A percentile compares a stretch with the other conserved stretches of the same genome.
Evolutionary conservation across 2,797 vertebrate genomes (phyloP).

Genomic region (Fistularia tabacaria): DNA sequence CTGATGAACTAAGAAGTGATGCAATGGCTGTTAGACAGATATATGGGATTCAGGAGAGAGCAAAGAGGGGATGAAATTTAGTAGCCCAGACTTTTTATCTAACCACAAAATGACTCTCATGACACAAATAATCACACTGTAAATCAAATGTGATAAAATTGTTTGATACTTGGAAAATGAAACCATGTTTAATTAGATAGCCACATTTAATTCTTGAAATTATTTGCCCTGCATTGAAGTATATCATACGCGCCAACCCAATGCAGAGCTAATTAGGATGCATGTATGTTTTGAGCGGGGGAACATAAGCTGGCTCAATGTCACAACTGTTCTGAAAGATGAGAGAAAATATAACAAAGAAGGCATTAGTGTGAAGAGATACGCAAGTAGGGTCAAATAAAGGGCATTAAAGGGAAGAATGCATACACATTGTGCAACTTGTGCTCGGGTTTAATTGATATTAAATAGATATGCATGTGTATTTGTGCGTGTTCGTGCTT

Average conservation of each 20-base stretch:
- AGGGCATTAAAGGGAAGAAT: background rate
- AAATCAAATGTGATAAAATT: background rate
- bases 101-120: constrained; percentile 3
- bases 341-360: constrained; percentile 20
- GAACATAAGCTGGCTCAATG: constrained; percentile 19
- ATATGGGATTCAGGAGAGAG: constrained; percentile 18
- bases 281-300: background rate
- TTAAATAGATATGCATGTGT: background rate
- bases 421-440: background rate
- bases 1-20: constrained; percentile 48
- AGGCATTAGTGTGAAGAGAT: constrained; percentile 10
- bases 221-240: constrained; percentile 11
- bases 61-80: constrained; percentile 3
- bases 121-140: constrained; percentile 2
- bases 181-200: constrained; percentile 4
- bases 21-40: constrained; percentile 28
- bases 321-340: constrained; percentile 13
- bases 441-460: background rate
- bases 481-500: constrained; percentile 6
- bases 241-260: constrained; percentile 4
- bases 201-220: background rate
- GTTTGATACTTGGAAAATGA: constrained; percentile 6
- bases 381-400: constrained; percentile 9
- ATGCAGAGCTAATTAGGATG: constrained; percentile 6
- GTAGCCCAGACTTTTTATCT: constrained; percentile 16